A percentile compares a stretch with the other conserved stretches of the same genome.
These are phyloP conservation scores for Galago senegalensis DNA, from an alignment of 2,797 vertebrate species.

Conservation along the genomic window DNA sequence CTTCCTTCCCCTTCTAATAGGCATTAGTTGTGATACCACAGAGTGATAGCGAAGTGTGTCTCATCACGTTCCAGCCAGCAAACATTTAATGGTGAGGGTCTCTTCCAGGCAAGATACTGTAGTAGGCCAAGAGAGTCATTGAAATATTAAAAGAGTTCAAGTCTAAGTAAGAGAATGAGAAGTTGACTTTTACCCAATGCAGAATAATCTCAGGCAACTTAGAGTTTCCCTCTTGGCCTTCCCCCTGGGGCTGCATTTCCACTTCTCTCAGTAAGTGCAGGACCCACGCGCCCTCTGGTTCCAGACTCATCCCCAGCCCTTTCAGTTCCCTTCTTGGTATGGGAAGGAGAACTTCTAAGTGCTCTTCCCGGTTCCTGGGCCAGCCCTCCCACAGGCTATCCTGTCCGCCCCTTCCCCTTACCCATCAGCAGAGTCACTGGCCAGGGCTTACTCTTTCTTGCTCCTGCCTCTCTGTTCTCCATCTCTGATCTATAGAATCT, in stretches of 20 bases:
- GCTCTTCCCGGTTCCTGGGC: background rate
- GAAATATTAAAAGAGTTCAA: constrained; percentile 4
- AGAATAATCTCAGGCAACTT: background rate
- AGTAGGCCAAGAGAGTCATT: background rate
- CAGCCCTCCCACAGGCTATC: background rate
- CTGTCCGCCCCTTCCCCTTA: background rate
- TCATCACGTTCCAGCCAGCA: background rate
- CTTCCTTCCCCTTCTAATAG: background rate
- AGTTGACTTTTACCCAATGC: background rate
- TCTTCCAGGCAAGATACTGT: background rate
- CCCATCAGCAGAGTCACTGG: background rate
- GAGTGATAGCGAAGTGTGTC: background rate
- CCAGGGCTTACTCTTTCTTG: too few relatives aligned
- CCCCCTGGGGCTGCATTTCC: background rate
- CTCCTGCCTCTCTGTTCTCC: background rate
- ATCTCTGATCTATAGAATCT: background rate
- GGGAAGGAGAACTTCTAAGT: background rate
- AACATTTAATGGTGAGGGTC: background rate
- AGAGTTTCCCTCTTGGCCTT: background rate
- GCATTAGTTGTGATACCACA: background rate
- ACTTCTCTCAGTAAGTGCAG: background rate
- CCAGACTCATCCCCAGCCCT: background rate
- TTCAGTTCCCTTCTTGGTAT: background rate
- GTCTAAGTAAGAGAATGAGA: background rate
- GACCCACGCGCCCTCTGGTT: background rate